Base-by-base conservation (phyloP, 2,797 vertebrate species). In the Pseudomugil tenellus region DNA sequence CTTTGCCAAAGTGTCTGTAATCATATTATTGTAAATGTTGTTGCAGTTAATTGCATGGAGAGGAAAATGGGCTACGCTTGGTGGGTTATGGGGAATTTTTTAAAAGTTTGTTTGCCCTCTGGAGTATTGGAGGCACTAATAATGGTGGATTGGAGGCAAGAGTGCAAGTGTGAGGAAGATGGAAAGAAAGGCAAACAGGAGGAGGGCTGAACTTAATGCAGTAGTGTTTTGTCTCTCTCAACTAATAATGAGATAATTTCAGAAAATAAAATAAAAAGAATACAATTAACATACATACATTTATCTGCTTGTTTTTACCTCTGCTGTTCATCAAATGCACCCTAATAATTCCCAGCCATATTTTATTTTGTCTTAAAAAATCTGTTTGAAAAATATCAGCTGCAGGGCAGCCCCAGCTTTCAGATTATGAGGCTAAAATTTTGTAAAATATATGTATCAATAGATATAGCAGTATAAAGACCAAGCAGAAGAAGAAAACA, bases 21-120 rank as follows among this genome's bases (percentile, higher is more conserved):
- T 98, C 96, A 98, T 98, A 98, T 98, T 97, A 94, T 98, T 97
- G 96, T 98, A 98, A 98, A 98, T 98, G 97, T 97, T 97, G 96
- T 95, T 89, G 95, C 95, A 88, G 94, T 97, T 98, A 99, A 99
- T 98, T 99, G 97, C 96, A 95, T 96, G 94, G 95, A 95, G 96
- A 97, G 94, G 96, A 95, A 97, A 98, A 98, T 98, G 96, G 96
- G 96, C 97, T 97, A 95, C 86, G 93, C 96, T 96, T 94, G 93
- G 94, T 83, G 92, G 95, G 90, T 93, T 91, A 93, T 96, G 94
- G 95, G 96, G 95, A 96, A 96, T 96, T 97, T 96, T 96, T 89
- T 94, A 91, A 96, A 98, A 98, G 95, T 96, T 98, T 92, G 93
- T 96, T 95, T 94, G 95, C 96, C 95, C 93, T 76, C 96, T 95